Evolutionary conservation across 2,797 vertebrate species (phyloP).

Genomic region (Protosalanx chinensis): DNA sequence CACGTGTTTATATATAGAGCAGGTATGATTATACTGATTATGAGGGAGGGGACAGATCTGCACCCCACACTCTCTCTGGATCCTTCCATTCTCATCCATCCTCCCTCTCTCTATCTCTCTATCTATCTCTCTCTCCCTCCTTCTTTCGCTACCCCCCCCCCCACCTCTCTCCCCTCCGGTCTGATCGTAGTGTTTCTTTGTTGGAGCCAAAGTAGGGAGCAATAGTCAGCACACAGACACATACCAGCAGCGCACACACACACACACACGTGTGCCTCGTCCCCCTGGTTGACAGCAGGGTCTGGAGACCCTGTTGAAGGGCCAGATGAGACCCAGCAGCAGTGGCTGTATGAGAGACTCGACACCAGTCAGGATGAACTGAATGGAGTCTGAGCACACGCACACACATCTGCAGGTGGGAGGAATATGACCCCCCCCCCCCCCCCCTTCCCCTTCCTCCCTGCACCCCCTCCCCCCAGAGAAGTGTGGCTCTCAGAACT

Average conservation of each 20-base stretch:
- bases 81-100: too few species aligned
- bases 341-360: not conserved
- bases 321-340: constrained; percentile 12
- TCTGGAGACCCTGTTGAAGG: too few species aligned
- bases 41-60: too few species aligned
- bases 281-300: constrained; percentile 52
- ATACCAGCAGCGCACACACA: constrained; percentile 10
- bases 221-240: not conserved
- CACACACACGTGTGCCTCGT: constrained; percentile 11
- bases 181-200: not conserved
- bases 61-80: too few species aligned
- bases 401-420: constrained; percentile 54
- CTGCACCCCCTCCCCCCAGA: constrained; percentile 2
- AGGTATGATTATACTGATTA: too few species aligned
- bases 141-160: not conserved
- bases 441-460: too few species aligned
- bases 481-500: constrained; percentile 43
- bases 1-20: too few species aligned
- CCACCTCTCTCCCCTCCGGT: not conserved
- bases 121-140: not conserved
- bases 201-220: too few species aligned
- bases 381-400: constrained; percentile 49
- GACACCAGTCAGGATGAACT: constrained; percentile 50
- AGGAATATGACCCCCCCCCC: constrained; percentile 47
- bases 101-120: too few species aligned